Base-by-base conservation (phyloP, 2,113 vertebrate species). In the Circaetus cinerascens region DNA sequence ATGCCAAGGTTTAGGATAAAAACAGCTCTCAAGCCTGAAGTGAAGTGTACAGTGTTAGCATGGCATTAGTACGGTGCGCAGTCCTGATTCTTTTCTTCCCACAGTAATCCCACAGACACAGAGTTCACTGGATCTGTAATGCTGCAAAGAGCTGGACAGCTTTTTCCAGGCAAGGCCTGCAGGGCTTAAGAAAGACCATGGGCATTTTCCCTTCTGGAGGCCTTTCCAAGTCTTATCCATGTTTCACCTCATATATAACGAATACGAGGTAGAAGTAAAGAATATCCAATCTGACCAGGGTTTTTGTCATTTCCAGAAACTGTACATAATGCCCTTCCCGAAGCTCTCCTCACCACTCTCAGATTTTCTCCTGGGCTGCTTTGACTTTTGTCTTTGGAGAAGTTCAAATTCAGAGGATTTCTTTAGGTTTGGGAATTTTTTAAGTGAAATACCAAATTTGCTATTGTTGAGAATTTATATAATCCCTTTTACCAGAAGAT, bases 241-340 rank as follows among this genome's bases (percentile, higher is more conserved):
- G 14, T 34, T 68, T 73, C 57, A 68, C 10, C 55, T 20, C 11
- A n/a, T 4, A 26, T 19, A 29, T 7, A 57, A 74, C 0, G 0
- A 77, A 22, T 16, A 4, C 1, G 13, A 90, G 9, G 48, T 10
- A 59, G 19, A 59, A 84, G 22, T 23, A 68, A 90, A 26, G 23
- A 60, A n/a, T 23, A 74, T 10, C 25, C 38, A 51, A 1, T 19
- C 67, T 57, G 21, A 83, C 11, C 48, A 51, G 20, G 7, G 22
- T 0, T 43, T 74, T 38, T 82, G 25, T 38, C 6, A 9, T 29
- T 51, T 36, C 26, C 34, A 53, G 43, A 27, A 83, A 34, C 19
- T 2, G 4, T 5, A n/a, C 11, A 5, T 12, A 29, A 60, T 34
- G 36, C 40, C 32, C 68, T 71, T 78, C 30, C 19, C 27, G n/a